A percentile compares a stretch with the other conserved stretches of the same genome.
Evolutionary conservation across 2,888 invertebrate genomes (phyloP).

Genomic region (Automeris io): DNA sequence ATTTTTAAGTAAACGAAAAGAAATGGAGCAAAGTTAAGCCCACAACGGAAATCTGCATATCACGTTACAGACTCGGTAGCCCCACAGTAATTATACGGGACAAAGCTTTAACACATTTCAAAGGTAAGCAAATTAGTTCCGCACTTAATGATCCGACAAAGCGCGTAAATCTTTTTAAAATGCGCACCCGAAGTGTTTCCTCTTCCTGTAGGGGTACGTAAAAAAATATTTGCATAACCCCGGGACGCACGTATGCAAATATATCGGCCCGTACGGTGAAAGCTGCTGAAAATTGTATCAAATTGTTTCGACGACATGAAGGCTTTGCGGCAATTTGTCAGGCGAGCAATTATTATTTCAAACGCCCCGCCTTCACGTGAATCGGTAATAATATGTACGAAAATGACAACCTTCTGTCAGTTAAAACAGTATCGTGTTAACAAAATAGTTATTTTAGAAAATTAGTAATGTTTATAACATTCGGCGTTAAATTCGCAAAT

Average conservation of each 20-base stretch:
- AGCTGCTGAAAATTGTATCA: slow-evolving; percentile 73
- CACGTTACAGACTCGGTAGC: slow-evolving; percentile 59
- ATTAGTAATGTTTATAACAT: no score
- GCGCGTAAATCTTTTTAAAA: slow-evolving; percentile 77
- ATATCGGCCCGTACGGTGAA: slow-evolving; percentile 56
- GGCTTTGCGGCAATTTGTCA: slow-evolving; percentile 73
- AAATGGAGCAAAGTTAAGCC: slow-evolving; percentile 33
- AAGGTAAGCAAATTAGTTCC: slow-evolving; percentile 77
- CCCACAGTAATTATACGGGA: slow-evolving; percentile 65
- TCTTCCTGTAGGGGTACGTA: slow-evolving; percentile 56
- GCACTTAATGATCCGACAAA: slow-evolving; percentile 76
- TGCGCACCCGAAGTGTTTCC: slow-evolving; percentile 65
- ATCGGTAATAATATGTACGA: slow-evolving; percentile 23
- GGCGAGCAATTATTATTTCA: slow-evolving; percentile 69
- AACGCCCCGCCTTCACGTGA: slow-evolving; percentile 43
- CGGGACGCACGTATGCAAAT: slow-evolving; percentile 70
- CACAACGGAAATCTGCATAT: slow-evolving; percentile 60
- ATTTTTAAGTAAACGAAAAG: slow-evolving; percentile 5
- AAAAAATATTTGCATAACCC: slow-evolving; percentile 74
- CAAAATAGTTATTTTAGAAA: no score
- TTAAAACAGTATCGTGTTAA: no score
- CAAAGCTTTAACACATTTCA: slow-evolving; percentile 72
- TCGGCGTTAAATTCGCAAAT: no score
- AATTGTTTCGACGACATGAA: slow-evolving; percentile 69
- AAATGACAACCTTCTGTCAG: background rate